These are phyloP conservation scores for Probosciger aterrimus DNA, from an alignment of 2,113 vertebrate species.

Conservation along the genomic window DNA sequence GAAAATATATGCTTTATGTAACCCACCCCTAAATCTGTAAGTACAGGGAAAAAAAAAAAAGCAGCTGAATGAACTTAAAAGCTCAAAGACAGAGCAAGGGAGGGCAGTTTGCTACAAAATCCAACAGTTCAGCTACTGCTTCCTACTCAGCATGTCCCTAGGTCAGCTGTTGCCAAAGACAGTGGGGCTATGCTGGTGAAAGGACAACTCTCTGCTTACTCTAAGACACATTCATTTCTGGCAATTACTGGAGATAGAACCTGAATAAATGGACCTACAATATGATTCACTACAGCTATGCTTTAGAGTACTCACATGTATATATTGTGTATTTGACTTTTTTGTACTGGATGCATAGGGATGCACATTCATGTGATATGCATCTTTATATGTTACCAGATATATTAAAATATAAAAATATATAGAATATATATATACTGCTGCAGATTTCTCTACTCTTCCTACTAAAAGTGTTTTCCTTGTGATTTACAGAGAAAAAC, in stretches of 20 bases:
- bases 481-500: background rate
- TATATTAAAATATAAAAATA: background rate
- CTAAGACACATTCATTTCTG: background rate
- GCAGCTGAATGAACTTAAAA: background rate
- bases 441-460: background rate
- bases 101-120: background rate
- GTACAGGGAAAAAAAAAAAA: background rate
- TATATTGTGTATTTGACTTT: background rate
- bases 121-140: background rate
- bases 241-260: background rate
- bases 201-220: background rate
- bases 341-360: background rate
- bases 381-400: background rate
- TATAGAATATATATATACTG: background rate
- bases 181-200: background rate
- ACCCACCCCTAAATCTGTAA: background rate
- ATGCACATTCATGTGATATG: background rate
- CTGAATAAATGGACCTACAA: background rate
- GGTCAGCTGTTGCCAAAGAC: background rate
- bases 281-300: background rate
- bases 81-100: background rate
- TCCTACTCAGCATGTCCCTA: background rate
- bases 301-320: background rate
- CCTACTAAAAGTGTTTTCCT: background rate
- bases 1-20: background rate